These are phyloP conservation scores for Poecilia picta DNA, from an alignment of 2,797 vertebrate species.

Conservation along the genomic window DNA sequence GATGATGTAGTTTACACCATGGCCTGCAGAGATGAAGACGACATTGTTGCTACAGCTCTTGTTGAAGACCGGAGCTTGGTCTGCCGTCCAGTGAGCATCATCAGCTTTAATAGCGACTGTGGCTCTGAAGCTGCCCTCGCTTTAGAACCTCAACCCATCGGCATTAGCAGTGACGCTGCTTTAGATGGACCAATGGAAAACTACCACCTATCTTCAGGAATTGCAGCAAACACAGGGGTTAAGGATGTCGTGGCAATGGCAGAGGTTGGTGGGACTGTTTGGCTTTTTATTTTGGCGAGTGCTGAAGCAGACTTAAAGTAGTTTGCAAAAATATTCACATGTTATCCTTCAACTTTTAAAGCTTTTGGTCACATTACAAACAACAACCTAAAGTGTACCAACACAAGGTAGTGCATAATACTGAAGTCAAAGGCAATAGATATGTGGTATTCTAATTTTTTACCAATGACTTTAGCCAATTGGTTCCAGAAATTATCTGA, in stretches of 20 bases:
- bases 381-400: background rate
- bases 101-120: slow-evolving; percentile 93
- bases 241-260: slow-evolving; percentile 84
- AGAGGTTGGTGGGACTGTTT: slow-evolving; percentile 78
- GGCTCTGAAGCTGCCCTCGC: slow-evolving; percentile 86
- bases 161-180: slow-evolving; percentile 85
- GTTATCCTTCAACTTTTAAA: background rate
- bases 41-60: slow-evolving; percentile 84
- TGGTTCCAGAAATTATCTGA: background rate
- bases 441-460: background rate
- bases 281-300: slow-evolving; percentile 5
- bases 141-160: slow-evolving; percentile 85
- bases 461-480: background rate
- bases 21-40: slow-evolving; percentile 76
- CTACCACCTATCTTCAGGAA: slow-evolving; percentile 58
- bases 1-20: slow-evolving; percentile 88
- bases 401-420: background rate
- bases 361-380: background rate
- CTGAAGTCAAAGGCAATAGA: background rate
- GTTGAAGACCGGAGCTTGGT: slow-evolving; percentile 80
- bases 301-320: background rate
- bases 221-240: slow-evolving; percentile 76
- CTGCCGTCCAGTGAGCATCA: slow-evolving; percentile 87
- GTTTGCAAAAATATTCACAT: background rate
- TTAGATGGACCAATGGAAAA: slow-evolving; percentile 82